These are phyloP conservation scores for Scolopax rusticola DNA, from an alignment of 2,797 vertebrate genomes.

Conservation along the genomic window DNA sequence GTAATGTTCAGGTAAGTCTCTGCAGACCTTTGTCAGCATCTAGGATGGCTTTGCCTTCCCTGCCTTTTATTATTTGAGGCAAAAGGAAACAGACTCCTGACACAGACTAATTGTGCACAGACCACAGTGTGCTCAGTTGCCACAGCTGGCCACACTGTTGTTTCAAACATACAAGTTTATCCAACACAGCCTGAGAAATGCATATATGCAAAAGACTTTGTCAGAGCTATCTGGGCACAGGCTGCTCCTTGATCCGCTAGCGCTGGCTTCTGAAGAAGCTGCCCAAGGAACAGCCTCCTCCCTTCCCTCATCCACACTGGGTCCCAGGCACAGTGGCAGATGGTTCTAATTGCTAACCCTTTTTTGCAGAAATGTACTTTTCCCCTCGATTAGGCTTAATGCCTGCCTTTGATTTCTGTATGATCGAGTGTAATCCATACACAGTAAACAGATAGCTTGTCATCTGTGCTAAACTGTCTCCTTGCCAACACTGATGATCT, in stretches of 20 bases:
- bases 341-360: neutral
- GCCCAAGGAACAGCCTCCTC: neutral
- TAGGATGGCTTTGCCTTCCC: neutral
- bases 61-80: neutral
- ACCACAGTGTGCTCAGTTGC: neutral
- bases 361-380: neutral
- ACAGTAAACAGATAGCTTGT: neutral
- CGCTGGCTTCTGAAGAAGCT: neutral
- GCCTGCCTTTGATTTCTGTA: neutral
- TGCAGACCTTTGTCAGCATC: neutral
- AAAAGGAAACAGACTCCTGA: neutral
- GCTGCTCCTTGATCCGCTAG: neutral
- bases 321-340: neutral
- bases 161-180: neutral
- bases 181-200: neutral
- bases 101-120: neutral
- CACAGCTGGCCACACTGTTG: neutral
- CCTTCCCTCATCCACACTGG: neutral
- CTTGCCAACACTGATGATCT: neutral
- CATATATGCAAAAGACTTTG: neutral
- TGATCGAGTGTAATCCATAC: neutral
- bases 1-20: neutral
- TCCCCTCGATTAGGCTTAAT: neutral
- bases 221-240: neutral
- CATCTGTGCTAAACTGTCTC: neutral